Conservation (phyloP, 2,797 vertebrate genomes). For the Cygnus olor region DNA sequence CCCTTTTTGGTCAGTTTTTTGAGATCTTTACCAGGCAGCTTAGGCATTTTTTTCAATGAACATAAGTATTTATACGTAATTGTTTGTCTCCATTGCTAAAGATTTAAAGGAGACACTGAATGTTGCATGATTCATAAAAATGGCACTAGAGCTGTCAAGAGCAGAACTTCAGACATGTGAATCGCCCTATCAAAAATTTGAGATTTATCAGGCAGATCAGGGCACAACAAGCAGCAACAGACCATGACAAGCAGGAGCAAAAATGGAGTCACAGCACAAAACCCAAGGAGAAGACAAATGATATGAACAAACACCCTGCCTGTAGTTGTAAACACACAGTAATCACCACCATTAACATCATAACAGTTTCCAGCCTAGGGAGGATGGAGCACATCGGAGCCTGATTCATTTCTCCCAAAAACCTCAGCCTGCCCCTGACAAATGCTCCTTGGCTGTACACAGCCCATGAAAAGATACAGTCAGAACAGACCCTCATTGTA, state of each 20-base stretch:
- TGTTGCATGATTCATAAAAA: conserved; percentile 10
- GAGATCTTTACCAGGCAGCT: neutral
- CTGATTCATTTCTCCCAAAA: neutral
- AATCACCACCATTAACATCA: neutral
- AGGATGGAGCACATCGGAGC: neutral
- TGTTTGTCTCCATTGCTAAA: neutral
- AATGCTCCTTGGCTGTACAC: conserved; percentile 7
- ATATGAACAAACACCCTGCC: neutral
- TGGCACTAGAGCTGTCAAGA: neutral
- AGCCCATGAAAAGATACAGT: conserved; percentile 69
- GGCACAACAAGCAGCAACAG: neutral
- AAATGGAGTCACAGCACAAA: neutral
- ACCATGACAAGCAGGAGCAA: neutral
- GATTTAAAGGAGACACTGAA: neutral
- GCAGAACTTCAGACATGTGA: neutral
- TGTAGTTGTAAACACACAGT: neutral
- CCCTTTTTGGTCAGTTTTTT: neutral
- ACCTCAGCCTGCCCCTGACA: neutral
- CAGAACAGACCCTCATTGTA: conserved; percentile 71
- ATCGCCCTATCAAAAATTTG: neutral
- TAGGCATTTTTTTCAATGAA: neutral
- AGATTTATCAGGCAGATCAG: neutral
- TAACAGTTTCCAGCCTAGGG: neutral
- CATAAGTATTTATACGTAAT: neutral
- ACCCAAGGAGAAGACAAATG: neutral